Evolutionary conservation across 2,797 vertebrate genomes (phyloP), one percentile per base, ranked within the genome.

Genomic region (Eulemur coronatus): DNA sequence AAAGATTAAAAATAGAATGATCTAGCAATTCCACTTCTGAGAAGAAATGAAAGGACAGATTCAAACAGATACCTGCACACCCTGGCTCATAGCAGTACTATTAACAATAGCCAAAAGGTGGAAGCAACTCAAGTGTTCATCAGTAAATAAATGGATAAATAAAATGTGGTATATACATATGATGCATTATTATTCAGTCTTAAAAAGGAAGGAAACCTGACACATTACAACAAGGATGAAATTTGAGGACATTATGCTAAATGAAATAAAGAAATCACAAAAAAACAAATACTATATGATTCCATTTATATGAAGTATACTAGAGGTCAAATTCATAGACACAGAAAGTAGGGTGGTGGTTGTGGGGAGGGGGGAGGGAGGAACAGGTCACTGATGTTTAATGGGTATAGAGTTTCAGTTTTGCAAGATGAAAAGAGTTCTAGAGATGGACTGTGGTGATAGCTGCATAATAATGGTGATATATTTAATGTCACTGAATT

Each of bases 1-100:
- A 61, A 84, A 84, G 59, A 30, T 38, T 72, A 79, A 84, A 94
- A 89, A 35, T 4, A 94, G 30, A 87, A 93, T 65, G 35, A 91
- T 26, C 38, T 11, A 93, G 73, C 15, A 67, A 78, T 57, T 70
- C 9, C 35, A 94, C 24, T 57, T 81, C 59, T 61, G 43, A 14
- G 61, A 75, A 89, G 13, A 78, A 89, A 5, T 73, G 35, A 89
- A 89, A 81, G 18, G 10, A 85, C 3, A 15, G 26, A 93, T 67
- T 76, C 10, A 1, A 80, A 65, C 20, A 55, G 41, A 18, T 14
- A 81, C 30, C 13, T 84, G 4, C 24, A 79, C 13, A 78, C 9
- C 30, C 15, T 82, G 3, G 22, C 52, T 78, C 35, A 87, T 2
- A 82, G 55, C 5, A 91, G 33, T 28, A 73, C 30, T 79, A 89